Evolutionary conservation across 2,113 vertebrate genomes (phyloP).

Genomic region (Serinus canaria): DNA sequence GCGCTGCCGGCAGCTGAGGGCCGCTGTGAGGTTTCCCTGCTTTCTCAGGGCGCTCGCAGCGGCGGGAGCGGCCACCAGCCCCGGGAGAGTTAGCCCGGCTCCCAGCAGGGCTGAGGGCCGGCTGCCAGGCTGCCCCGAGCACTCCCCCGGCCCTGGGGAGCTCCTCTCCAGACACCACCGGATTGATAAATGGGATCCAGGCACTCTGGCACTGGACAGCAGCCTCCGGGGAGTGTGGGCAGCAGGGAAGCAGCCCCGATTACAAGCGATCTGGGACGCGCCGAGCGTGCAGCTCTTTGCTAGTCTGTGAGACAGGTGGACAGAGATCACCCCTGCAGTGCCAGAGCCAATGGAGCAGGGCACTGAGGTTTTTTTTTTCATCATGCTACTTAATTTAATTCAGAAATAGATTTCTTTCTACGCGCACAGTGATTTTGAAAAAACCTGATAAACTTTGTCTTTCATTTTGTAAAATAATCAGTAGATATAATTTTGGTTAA

Average conservation of each 20-base stretch:
- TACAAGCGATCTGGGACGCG: background rate
- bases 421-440: background rate
- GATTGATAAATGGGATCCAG: background rate
- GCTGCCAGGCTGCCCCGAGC: background rate
- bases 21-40: fast-evolving
- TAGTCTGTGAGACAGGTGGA: background rate
- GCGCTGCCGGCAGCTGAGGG: background rate
- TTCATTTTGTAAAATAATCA: background rate
- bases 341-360: background rate
- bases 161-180: background rate
- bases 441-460: background rate
- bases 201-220: fast-evolving
- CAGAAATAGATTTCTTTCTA: background rate
- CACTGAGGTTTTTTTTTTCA: background rate
- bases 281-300: background rate
- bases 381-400: background rate
- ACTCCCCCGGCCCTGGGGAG: background rate
- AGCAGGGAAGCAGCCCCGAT: background rate
- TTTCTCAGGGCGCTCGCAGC: background rate
- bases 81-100: background rate
- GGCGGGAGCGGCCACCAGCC: fast-evolving
- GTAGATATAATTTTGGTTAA: background rate
- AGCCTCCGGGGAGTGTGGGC: background rate
- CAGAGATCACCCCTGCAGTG: background rate
- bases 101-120: background rate